phyloP scores from a whole-genome alignment of 2,888 invertebrate species.

The Archips xylosteana region DNA sequence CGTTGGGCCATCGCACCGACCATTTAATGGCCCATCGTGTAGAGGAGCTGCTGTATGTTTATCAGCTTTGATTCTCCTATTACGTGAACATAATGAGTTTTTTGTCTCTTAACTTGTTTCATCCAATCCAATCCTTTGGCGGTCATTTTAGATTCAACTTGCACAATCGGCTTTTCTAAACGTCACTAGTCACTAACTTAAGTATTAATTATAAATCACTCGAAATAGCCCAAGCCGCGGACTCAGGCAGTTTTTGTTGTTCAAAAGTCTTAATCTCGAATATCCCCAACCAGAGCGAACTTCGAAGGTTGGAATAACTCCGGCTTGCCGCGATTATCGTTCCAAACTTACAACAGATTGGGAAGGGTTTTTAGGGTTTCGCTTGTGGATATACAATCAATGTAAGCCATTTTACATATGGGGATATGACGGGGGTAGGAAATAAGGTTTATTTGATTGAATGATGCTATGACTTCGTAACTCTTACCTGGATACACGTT shows the following conservation, averaged over 20 bases:
- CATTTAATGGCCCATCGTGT: no score
- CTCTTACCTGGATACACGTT: no score
- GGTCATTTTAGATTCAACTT: not conserved
- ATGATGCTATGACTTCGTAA: not conserved
- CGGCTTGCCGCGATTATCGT: slow-evolving; percentile 18
- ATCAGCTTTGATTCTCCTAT: no score
- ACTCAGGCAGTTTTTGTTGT: slow-evolving; percentile 9
- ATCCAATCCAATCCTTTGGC: not conserved
- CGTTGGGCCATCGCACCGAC: no score
- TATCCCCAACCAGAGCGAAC: slow-evolving; percentile 20
- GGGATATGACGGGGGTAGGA: not conserved
- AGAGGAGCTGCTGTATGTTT: no score
- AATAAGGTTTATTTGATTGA: not conserved
- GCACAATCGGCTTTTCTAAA: not conserved
- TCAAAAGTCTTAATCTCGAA: slow-evolving; percentile 23
- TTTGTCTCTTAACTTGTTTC: no score
- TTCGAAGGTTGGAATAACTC: slow-evolving; percentile 8
- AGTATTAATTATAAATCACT: not conserved
- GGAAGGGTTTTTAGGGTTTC: slow-evolving; percentile 28
- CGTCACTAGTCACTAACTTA: not conserved
- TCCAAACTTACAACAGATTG: slow-evolving; percentile 27
- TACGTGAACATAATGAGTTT: no score
- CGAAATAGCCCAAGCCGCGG: not conserved
- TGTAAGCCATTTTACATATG: slow-evolving; percentile 9
- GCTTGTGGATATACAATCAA: slow-evolving; percentile 5